Evolutionary conservation across 2,888 invertebrate genomes (phyloP).

Genomic region (Fabriciana adippe): DNA sequence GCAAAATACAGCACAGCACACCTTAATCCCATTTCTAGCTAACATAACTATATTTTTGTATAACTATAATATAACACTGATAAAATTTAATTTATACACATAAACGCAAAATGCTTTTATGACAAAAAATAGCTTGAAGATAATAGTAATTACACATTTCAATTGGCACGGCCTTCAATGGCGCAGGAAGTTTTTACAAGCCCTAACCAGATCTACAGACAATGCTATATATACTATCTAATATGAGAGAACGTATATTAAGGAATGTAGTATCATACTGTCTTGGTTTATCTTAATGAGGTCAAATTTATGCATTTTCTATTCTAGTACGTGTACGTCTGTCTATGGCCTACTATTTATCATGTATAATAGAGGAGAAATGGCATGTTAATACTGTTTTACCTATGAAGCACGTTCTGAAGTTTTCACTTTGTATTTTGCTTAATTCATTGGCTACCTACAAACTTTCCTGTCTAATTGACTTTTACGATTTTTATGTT

Average conservation of each 20-base stretch:
- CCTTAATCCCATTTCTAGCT: no score
- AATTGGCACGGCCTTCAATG: constrained; percentile 31
- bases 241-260: background rate
- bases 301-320: constrained; percentile 17
- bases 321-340: constrained; percentile 10
- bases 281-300: constrained; percentile 7
- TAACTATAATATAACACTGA: background rate
- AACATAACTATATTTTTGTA: background rate
- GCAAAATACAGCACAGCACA: no score
- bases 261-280: background rate
- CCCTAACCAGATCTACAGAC: constrained; percentile 18
- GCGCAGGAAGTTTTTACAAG: constrained; percentile 27
- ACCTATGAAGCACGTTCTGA: constrained; percentile 31
- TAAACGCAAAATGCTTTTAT: constrained; percentile 3
- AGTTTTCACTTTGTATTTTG: constrained; percentile 31
- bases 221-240: background rate
- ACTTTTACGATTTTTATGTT: background rate
- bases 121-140: background rate
- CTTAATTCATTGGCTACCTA: constrained; percentile 22
- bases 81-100: constrained; percentile 4
- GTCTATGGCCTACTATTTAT: constrained; percentile 22
- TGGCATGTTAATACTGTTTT: constrained; percentile 26
- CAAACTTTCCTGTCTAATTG: background rate
- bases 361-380: constrained; percentile 24
- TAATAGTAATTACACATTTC: constrained; percentile 28